Base-by-base conservation (phyloP, 2,797 vertebrate species). In the Hozukius guyotensis region DNA sequence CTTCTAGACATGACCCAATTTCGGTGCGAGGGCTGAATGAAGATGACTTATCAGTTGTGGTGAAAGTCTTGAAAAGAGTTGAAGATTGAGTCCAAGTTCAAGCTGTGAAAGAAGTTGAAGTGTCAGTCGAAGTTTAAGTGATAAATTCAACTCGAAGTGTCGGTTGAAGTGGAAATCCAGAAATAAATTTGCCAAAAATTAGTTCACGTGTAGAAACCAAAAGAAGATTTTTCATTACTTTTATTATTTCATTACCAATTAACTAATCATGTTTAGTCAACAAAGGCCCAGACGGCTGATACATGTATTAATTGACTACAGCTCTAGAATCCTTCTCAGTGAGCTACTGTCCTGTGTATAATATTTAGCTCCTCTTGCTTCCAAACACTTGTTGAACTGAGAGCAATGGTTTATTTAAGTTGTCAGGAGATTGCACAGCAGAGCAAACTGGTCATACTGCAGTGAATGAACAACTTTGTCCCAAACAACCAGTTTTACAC, bases 391-490 rank as follows among this genome's bases (percentile, higher is more conserved):
- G 62, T 25, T 55, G 18, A 65, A 52, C 11, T 49, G 63, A 77
- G 29, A 72, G 52, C 29, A 62, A 2, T 8, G 60, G 49, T 72
- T 36, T 42, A 55, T 75, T 77, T 60, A 13, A 63, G 46, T 56
- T 61, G 20, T 76, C 27, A 22, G 55, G 32, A 20, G 49, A 55
- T 31, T 66, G 27, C 1, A 2, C 71, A 65, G 36, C 56, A 55
- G 20, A 36, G 56, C 56, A 55, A 71, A 31, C 46, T 55, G 24
- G 22, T 55, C 57, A 46, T 53, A 12, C 64, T 16, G 56, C 32
- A 60, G 55, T 83, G 60, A 87, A 73, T 75, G 82, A 57, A 16
- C 42, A 38, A 61, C 78, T 75, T 75, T 85, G 72, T 49, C 46
- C 46, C 7, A 49, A 49, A 49, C 46, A 49, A 49, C 18, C 46